Conservation (phyloP, 1,140 invertebrate species). For the Orius laevigatus region DNA sequence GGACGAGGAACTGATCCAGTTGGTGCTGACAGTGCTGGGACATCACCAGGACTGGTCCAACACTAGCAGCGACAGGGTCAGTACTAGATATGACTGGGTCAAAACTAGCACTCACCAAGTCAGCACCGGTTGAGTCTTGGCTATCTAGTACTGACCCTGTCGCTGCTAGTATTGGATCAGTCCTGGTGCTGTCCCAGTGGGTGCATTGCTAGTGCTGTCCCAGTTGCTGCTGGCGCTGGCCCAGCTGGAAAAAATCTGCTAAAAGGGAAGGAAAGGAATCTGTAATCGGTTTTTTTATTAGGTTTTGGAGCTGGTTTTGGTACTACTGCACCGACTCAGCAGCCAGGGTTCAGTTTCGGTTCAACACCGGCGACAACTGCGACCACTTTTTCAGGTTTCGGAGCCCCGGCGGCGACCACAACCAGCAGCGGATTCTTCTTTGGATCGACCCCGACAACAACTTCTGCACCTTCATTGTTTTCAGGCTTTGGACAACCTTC, state of each 20-base stretch:
- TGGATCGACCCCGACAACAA: conserved; percentile 14
- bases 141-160: neutral
- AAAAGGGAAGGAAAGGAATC: neutral
- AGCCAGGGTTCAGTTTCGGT: conserved; percentile 33
- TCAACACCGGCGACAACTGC: conserved; percentile 29
- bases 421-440: conserved; percentile 16
- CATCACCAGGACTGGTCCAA: neutral
- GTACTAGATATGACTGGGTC: no score
- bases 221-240: conserved; percentile 16
- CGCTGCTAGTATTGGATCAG: neutral
- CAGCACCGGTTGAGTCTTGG: no score
- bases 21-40: no score
- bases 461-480: conserved; percentile 19
- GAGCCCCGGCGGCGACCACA: conserved; percentile 33
- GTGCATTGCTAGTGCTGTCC: conserved; percentile 16
- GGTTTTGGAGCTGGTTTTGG: conserved; percentile 18
- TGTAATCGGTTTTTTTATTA: neutral
- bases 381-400: conserved; percentile 33
- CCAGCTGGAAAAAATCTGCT: conserved; percentile 2
- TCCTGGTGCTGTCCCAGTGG: neutral
- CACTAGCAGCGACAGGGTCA: neutral
- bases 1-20: no score
- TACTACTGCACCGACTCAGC: conserved; percentile 20
- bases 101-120: no score
- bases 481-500: conserved; percentile 21